Conservation (phyloP, 2,888 invertebrate species). For the Sturmia bella region DNA sequence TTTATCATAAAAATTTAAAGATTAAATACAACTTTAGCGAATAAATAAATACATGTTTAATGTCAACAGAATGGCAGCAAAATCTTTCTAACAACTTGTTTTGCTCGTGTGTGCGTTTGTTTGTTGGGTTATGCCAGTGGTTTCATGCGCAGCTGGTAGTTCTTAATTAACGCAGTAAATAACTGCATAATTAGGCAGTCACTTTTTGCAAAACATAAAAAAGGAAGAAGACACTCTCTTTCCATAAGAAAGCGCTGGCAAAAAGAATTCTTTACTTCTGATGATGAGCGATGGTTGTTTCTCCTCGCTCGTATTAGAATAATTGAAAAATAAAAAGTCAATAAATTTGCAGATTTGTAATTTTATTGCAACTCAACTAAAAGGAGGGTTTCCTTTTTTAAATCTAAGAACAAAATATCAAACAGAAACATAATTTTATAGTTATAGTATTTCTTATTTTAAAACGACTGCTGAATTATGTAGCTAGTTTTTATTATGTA, state of each 20-base stretch:
- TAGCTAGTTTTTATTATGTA: too few species aligned
- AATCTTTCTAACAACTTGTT: constrained; percentile 21
- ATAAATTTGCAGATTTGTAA: constrained; percentile 43
- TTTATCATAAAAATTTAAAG: constrained; percentile 23
- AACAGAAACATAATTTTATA: too few species aligned
- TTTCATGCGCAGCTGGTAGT: constrained; percentile 66
- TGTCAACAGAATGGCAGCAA: constrained; percentile 10
- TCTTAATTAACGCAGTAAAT: constrained; percentile 72
- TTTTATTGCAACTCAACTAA: constrained; percentile 10
- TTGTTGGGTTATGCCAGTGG: constrained; percentile 3
- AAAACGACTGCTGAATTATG: too few species aligned
- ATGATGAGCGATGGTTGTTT: constrained; percentile 16
- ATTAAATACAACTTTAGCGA: constrained; percentile 36
- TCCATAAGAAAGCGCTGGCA: constrained; percentile 17
- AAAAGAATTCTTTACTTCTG: constrained; percentile 8
- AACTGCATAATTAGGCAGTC: constrained; percentile 68
- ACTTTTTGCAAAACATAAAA: constrained; percentile 32
- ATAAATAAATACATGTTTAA: constrained; percentile 15
- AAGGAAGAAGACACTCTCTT: neutral
- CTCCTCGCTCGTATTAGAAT: neutral
- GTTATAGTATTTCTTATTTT: too few species aligned
- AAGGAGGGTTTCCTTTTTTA: neutral
- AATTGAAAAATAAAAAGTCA: constrained; percentile 20
- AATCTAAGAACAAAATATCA: too few species aligned
- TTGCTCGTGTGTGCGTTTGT: constrained; percentile 1